Evolutionary conservation across 2,797 vertebrate species (phyloP).

Genomic region (Buceros bicornis): DNA sequence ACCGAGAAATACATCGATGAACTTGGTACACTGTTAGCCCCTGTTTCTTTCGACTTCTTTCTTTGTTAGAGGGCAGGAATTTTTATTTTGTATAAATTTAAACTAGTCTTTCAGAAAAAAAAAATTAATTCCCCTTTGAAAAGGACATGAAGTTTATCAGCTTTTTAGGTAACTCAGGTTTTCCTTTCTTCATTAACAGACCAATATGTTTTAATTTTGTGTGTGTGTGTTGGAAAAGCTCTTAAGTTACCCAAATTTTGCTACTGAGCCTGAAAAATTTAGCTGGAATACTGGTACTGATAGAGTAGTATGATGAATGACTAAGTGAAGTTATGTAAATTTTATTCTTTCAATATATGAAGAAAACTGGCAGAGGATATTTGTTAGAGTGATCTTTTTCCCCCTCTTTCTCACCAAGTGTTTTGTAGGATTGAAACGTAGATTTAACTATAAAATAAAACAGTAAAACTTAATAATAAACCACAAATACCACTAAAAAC

Average conservation of each 20-base stretch:
- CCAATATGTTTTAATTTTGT: neutral
- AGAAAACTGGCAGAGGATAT: neutral
- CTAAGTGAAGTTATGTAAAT: neutral
- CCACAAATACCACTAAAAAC: neutral
- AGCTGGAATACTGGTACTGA: neutral
- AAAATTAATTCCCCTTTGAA: neutral
- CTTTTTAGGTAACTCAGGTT: neutral
- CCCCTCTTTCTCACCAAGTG: neutral
- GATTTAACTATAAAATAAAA: neutral
- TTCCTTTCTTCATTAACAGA: neutral
- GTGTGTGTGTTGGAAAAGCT: neutral
- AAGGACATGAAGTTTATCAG: neutral
- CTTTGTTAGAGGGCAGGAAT: neutral
- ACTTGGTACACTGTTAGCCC: neutral
- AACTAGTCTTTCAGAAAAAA: neutral
- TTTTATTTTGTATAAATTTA: neutral
- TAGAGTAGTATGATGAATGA: neutral
- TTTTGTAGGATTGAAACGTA: neutral
- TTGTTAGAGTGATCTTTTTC: neutral
- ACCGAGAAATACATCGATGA: neutral
- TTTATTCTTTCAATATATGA: neutral
- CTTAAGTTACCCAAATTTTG: neutral
- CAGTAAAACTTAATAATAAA: neutral
- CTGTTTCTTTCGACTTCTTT: neutral
- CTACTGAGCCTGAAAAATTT: neutral